A percentile compares a stretch with the other conserved stretches of the same genome.
Conservation (phyloP, 2,113 vertebrate genomes). For the Symphodus melops region DNA sequence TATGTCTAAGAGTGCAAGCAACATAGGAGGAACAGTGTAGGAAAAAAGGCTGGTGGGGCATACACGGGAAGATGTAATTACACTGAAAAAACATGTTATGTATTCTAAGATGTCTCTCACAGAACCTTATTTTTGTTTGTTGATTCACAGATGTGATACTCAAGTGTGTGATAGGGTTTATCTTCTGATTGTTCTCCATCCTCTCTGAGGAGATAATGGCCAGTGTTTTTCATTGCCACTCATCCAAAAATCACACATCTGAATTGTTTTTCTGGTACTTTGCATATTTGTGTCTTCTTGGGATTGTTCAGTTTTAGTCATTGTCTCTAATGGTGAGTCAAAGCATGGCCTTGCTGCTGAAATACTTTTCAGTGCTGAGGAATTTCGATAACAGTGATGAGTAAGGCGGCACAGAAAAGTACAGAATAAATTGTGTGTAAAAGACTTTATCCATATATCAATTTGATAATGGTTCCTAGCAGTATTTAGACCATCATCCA, state of each 20-base stretch:
- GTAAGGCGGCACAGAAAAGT: background rate
- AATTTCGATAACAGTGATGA: background rate
- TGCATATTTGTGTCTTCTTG: background rate
- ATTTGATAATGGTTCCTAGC: background rate
- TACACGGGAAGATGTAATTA: background rate
- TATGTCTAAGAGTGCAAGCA: slow-evolving; percentile 1
- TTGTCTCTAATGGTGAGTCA: background rate
- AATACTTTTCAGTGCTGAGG: background rate
- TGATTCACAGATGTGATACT: slow-evolving; percentile 20
- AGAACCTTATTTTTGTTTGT: background rate
- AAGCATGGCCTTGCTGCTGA: slow-evolving; percentile 7
- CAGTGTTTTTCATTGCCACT: slow-evolving; percentile 21
- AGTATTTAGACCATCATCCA: background rate
- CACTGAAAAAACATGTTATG: background rate
- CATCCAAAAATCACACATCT: slow-evolving; percentile 2
- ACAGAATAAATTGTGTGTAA: background rate
- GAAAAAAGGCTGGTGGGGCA: background rate
- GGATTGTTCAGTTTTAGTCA: background rate
- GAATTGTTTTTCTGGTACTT: background rate
- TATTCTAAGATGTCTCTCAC: background rate
- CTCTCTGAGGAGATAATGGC: slow-evolving; percentile 20
- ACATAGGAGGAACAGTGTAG: background rate
- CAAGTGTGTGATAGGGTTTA: too few species aligned
- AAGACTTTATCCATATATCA: background rate
- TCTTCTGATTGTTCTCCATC: slow-evolving; percentile 2